phyloP scores from a whole-genome alignment of 1,140 invertebrate genomes.

The Lamellibrachia luymesi region DNA sequence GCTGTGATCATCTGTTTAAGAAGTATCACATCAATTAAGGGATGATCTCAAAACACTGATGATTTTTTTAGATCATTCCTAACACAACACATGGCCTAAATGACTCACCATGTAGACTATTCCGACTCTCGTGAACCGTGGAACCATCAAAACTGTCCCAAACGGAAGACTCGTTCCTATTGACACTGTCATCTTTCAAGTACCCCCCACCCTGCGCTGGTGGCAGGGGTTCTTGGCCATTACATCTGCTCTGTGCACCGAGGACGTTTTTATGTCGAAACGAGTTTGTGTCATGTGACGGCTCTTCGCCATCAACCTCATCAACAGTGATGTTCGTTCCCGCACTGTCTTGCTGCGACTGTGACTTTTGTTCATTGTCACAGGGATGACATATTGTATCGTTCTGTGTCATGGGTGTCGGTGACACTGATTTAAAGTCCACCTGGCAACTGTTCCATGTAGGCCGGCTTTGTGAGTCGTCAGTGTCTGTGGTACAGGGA shows the following conservation, averaged over 20 bases:
- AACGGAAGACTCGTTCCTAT: neutral
- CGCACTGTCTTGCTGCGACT: neutral
- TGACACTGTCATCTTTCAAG: neutral
- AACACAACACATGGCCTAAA: no score
- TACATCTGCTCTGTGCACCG: neutral
- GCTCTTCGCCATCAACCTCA: neutral
- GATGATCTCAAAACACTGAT: no score
- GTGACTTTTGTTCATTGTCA: neutral
- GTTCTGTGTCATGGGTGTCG: neutral
- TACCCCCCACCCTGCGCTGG: neutral
- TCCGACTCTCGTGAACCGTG: neutral
- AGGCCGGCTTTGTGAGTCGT: neutral
- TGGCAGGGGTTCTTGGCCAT: neutral
- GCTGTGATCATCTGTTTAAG: no score
- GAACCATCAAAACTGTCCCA: neutral
- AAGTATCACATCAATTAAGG: no score
- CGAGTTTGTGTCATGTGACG: neutral
- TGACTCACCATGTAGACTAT: neutral
- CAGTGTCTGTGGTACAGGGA: neutral
- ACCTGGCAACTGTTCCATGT: neutral
- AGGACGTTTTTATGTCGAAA: neutral
- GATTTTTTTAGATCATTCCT: no score
- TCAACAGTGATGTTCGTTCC: neutral
- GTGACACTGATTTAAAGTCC: neutral
- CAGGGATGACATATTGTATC: neutral